Conservation (phyloP, 2,888 invertebrate species). For the Deilephila elpenor region DNA sequence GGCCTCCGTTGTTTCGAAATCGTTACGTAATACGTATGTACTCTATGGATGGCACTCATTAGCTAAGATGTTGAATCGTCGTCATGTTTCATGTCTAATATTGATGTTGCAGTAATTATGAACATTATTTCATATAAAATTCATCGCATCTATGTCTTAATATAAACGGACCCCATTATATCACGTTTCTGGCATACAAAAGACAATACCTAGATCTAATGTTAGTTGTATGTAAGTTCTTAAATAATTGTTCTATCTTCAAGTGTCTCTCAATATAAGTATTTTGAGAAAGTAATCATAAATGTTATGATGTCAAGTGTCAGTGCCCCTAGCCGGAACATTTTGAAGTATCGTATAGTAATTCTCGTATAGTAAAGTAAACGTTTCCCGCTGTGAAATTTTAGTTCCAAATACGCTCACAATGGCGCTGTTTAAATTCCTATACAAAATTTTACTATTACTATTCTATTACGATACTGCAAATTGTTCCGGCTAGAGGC, state of each 20-base stretch:
- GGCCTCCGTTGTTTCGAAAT: slow-evolving; percentile 68
- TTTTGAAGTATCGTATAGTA: too few relatives aligned
- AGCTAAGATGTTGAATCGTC: slow-evolving; percentile 63
- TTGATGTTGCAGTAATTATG: slow-evolving; percentile 72
- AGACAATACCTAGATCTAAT: slow-evolving; percentile 86
- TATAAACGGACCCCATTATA: slow-evolving; percentile 69
- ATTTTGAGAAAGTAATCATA: slow-evolving; percentile 74
- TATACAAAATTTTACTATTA: too few relatives aligned
- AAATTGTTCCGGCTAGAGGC: too few relatives aligned
- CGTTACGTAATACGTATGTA: slow-evolving; percentile 52
- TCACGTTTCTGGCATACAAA: slow-evolving; percentile 82
- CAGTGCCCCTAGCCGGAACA: too few relatives aligned
- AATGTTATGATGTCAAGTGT: slow-evolving; percentile 68
- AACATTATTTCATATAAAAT: slow-evolving; percentile 56
- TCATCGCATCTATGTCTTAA: slow-evolving; percentile 59
- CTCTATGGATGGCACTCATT: slow-evolving; percentile 64
- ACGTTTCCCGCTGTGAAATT: too few relatives aligned
- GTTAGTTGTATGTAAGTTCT: slow-evolving; percentile 82
- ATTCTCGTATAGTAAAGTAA: too few relatives aligned
- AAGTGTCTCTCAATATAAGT: slow-evolving; percentile 82
- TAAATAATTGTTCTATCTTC: slow-evolving; percentile 82
- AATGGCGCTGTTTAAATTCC: too few relatives aligned
- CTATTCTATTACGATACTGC: too few relatives aligned
- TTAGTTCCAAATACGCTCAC: too few relatives aligned
- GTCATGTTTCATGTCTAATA: slow-evolving; percentile 51